Evolutionary conservation across 1,140 invertebrate species (phyloP), one percentile per base, ranked within the genome.

Genomic region (Condylostylus longicornis): DNA sequence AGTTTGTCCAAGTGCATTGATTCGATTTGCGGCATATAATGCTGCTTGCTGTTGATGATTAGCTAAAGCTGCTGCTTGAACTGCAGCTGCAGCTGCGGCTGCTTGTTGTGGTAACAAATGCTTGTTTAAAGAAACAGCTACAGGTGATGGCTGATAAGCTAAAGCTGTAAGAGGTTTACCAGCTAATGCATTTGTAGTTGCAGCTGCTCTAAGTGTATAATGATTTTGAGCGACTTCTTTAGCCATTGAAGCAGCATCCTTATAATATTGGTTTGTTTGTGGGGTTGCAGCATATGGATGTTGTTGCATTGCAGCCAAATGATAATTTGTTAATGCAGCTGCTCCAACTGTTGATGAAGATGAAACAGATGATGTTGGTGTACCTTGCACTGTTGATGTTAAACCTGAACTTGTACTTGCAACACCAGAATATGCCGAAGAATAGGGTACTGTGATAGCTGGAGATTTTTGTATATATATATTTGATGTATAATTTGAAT

Each of bases 141-240:
- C 41, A 10, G 58, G 50, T 32, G 40, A 46, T 43, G 62, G 51
- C 29, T 7, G 46, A 4, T 40, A 30, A 4, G 46, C 43, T 2
- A 42, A 39, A 0, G 46, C 47, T 0, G 49, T 43, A 3, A 46
- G 33, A 8, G 46, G 41, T 25, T 54, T 54, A 30, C 45, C 47
- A 13, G 44, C 40, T 12, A 15, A 37, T 9, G 43, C 33, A 37
- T 41, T 48, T 14, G 46, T 47, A 20, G 54, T 54, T 20, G 68
- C 69, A 3, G 72, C 74, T 27, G 74, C 50, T 47, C 77, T 78
- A 18, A 75, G 54, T 12, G 77, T 75, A 54, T 80, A 81, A 49
- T 77, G 80, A 59, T 81, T 79, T 48, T 80, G 78, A 19, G 78
- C 77, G 35, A 79, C 75, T 48, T 81, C 78, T 50, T 81, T 81